These are phyloP conservation scores for Channa maculata DNA, from an alignment of 2,113 vertebrate species.

Conservation along the genomic window DNA sequence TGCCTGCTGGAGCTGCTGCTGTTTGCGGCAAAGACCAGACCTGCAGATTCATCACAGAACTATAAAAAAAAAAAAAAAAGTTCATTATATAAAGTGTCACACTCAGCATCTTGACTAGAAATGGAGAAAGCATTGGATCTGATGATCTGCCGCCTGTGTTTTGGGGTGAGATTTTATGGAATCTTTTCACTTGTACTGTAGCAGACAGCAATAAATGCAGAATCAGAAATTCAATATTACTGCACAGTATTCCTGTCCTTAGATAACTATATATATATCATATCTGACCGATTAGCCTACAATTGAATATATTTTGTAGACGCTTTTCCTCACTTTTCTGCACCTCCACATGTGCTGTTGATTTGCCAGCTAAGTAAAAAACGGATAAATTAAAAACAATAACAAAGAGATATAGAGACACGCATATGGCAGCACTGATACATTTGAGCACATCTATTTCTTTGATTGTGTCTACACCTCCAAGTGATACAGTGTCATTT, in stretches of 20 bases:
- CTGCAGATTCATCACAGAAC: slow-evolving; percentile 4
- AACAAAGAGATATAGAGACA: background rate
- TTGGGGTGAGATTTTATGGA: slow-evolving; percentile 80
- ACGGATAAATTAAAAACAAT: slow-evolving; percentile 30
- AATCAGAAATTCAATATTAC: background rate
- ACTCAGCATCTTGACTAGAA: slow-evolving; percentile 3
- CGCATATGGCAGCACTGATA: slow-evolving; percentile 1
- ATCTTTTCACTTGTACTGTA: slow-evolving; percentile 11
- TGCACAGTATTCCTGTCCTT: background rate
- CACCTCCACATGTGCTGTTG: slow-evolving; percentile 1
- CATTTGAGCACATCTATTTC: background rate
- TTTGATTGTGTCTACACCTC: background rate
- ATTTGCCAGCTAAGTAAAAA: slow-evolving; percentile 6
- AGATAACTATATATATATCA: slow-evolving; percentile 2
- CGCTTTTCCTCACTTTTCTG: slow-evolving; percentile 22
- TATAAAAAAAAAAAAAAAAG: slow-evolving; percentile 11
- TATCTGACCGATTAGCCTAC: background rate
- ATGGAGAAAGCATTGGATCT: slow-evolving; percentile 69
- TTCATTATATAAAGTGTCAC: background rate
- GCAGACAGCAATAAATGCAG: background rate
- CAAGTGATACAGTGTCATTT: background rate
- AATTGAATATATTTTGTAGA: slow-evolving; percentile 5
- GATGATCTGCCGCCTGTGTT: slow-evolving; percentile 75
- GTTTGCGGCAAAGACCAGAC: slow-evolving; percentile 1
- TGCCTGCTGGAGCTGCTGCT: background rate